Percentiles rank a stretch among this genome's conserved stretches.
Conservation (phyloP, 2,888 invertebrate species). For the Melikaiella ostensackeni region DNA sequence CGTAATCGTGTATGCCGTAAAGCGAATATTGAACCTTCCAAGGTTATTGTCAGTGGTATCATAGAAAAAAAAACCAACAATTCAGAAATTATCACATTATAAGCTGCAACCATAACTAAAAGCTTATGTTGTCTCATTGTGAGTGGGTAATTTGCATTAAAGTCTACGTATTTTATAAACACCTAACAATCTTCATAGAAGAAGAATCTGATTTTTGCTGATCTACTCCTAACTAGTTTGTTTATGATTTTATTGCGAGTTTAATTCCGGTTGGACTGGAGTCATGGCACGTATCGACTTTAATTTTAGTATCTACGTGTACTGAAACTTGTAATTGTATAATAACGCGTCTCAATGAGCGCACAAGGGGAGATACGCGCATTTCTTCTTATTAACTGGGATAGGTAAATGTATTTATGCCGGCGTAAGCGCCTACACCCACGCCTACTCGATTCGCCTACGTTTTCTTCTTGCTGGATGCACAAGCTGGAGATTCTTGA, state of each 20-base stretch:
- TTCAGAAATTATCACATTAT: neutral
- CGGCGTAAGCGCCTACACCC: slow-evolving; percentile 6
- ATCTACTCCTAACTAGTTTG: slow-evolving; percentile 18
- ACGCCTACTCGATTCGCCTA: slow-evolving; percentile 32
- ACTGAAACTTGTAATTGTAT: slow-evolving; percentile 21
- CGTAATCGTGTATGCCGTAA: neutral
- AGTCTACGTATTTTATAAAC: neutral
- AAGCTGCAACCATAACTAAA: too few species aligned
- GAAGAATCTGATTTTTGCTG: neutral
- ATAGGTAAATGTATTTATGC: slow-evolving; percentile 2
- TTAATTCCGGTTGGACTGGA: neutral
- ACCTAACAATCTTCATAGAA: neutral
- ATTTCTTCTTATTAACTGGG: slow-evolving; percentile 6
- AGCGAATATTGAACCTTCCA: neutral
- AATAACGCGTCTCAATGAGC: neutral
- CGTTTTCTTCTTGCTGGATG: slow-evolving; percentile 29
- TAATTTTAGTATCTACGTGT: neutral
- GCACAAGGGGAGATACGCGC: neutral
- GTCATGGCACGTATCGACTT: neutral
- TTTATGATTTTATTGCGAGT: slow-evolving; percentile 12
- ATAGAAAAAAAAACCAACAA: neutral
- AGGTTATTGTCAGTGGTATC: neutral
- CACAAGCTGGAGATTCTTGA: slow-evolving; percentile 24
- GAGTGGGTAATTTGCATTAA: neutral
- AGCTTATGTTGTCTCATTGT: too few species aligned